phyloP scores from a whole-genome alignment of 2,888 invertebrate species.

The Sinopyrophorus schimmeli region DNA sequence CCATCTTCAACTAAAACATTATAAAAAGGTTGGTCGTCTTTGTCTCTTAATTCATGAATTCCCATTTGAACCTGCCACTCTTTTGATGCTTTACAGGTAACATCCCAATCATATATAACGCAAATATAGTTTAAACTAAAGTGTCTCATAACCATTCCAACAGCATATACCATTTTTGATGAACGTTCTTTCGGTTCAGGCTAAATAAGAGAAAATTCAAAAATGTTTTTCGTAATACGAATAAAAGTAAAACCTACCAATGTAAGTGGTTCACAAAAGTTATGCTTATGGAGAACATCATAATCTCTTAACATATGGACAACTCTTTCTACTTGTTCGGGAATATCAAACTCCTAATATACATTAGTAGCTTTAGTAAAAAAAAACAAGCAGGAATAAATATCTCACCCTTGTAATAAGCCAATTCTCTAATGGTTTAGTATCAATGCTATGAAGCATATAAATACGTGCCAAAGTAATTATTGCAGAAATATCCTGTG shows the following conservation, averaged over 20 bases:
- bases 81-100: constrained; percentile 57
- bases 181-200: constrained; percentile 27
- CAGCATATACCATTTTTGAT: constrained; percentile 59
- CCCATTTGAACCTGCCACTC: constrained; percentile 64
- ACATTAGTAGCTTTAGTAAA: too few species aligned
- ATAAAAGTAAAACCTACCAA: too few species aligned
- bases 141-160: constrained; percentile 74
- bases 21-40: constrained; percentile 70
- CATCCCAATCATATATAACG: constrained; percentile 74
- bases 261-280: constrained; percentile 13
- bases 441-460: constrained; percentile 58
- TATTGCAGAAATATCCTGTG: constrained; percentile 58
- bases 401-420: constrained; percentile 38
- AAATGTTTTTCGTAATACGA: constrained; percentile 36
- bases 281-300: constrained; percentile 46
- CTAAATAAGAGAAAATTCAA: constrained; percentile 24
- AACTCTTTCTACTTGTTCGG: constrained; percentile 53
- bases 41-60: constrained; percentile 57
- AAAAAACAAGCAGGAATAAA: too few species aligned
- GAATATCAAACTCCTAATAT: constrained; percentile 47
- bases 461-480: constrained; percentile 60
- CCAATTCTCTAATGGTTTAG: constrained; percentile 51
- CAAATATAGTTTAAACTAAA: constrained; percentile 65
- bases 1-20: constrained; percentile 70
- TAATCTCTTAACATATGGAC: constrained; percentile 54